A percentile compares a stretch with the other conserved stretches of the same genome.
Conservation (phyloP, 2,888 invertebrate genomes). For the Rhabditoides inermis region DNA sequence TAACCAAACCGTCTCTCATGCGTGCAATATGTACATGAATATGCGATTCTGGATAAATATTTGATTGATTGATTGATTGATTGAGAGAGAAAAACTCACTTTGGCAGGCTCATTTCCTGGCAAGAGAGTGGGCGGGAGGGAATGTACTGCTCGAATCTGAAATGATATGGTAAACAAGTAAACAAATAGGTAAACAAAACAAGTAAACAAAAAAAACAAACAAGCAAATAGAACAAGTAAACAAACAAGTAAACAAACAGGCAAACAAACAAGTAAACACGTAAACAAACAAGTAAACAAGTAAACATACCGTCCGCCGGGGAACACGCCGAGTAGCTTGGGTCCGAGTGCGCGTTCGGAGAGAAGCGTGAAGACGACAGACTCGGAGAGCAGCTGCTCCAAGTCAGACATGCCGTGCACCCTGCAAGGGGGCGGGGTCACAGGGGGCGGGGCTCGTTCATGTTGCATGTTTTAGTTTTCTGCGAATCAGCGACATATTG, state of each 20-base stretch:
- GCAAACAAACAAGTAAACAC: constrained; percentile 58
- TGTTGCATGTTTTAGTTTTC: no score
- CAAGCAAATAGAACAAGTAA: constrained; percentile 60
- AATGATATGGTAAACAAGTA: no score
- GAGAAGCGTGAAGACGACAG: constrained; percentile 81
- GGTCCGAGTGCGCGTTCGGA: constrained; percentile 71
- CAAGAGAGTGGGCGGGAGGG: constrained; percentile 76
- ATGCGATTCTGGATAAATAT: no score
- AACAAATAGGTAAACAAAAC: neutral
- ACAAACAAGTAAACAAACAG: neutral
- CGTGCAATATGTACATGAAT: no score
- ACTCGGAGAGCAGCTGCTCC: constrained; percentile 83
- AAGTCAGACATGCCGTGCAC: constrained; percentile 56
- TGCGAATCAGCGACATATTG: no score
- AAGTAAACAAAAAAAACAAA: neutral
- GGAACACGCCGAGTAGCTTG: constrained; percentile 84
- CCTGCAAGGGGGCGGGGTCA: no score
- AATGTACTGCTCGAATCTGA: constrained; percentile 49
- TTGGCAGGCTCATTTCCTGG: constrained; percentile 70
- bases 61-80: no score
- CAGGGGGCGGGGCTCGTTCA: no score
- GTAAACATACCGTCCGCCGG: constrained; percentile 71
- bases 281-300: neutral
- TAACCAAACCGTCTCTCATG: no score
- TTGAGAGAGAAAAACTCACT: no score